Percentiles rank a stretch among this genome's conserved stretches.
Evolutionary conservation across 2,888 invertebrate genomes (phyloP).

Genomic region (Helleia helle): DNA sequence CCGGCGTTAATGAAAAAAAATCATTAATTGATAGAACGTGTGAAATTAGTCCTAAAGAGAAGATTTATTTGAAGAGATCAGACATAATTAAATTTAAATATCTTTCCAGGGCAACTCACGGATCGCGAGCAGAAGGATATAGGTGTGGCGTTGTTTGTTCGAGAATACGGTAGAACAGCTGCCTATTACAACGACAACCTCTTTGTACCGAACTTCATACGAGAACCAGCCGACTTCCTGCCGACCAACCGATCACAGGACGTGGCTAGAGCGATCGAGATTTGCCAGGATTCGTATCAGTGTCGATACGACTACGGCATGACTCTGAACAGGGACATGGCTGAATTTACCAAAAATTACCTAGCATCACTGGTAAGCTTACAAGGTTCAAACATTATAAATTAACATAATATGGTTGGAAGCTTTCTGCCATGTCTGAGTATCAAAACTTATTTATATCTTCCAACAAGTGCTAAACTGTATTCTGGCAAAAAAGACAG

Average conservation of each 20-base stretch:
- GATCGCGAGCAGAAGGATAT: constrained; percentile 82
- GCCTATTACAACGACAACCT: constrained; percentile 85
- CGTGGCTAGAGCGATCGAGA: constrained; percentile 75
- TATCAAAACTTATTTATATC: no score
- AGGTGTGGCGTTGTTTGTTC: constrained; percentile 84
- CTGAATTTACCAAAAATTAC: constrained; percentile 89
- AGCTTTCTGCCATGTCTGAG: no score
- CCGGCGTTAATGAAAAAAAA: no score
- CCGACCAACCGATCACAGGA: constrained; percentile 81
- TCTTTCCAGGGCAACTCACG: constrained; percentile 82
- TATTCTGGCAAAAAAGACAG: no score
- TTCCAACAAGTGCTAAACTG: no score
- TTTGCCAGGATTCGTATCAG: constrained; percentile 88
- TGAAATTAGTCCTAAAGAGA: no score
- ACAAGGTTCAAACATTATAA: no score
- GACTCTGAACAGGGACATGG: constrained; percentile 88
- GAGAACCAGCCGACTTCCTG: constrained; percentile 81
- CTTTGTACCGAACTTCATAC: constrained; percentile 83
- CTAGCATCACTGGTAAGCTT: constrained; percentile 75
- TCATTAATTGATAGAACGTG: no score
- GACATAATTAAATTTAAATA: no score
- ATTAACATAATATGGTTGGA: no score
- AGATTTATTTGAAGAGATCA: no score
- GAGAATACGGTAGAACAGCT: constrained; percentile 86
- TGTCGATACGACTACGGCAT: constrained; percentile 92